Conservation (phyloP, 2,888 invertebrate species). For the Hecatera dysodea region DNA sequence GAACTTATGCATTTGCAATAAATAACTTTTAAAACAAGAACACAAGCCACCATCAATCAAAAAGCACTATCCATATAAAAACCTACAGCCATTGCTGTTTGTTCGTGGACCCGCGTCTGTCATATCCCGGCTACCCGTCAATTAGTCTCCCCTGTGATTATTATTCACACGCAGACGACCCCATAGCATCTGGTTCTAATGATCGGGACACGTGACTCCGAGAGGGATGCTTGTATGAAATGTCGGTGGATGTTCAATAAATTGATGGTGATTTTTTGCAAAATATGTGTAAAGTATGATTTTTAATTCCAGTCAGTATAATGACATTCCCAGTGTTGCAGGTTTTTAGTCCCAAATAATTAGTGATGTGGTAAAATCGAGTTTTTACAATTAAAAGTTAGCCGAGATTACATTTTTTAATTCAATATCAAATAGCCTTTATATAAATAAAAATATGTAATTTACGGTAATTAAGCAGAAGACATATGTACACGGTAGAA, state of each 20-base stretch:
- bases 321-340: too few relatives aligned
- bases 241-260: conserved; percentile 50
- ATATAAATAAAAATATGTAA: too few relatives aligned
- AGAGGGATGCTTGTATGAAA: conserved; percentile 43
- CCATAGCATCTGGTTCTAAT: conserved; percentile 82
- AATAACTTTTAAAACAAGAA: neutral
- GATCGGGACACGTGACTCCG: conserved; percentile 75
- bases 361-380: too few relatives aligned
- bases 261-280: conserved; percentile 37
- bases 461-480: too few relatives aligned
- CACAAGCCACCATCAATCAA: conserved; percentile 9
- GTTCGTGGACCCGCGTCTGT: conserved; percentile 60
- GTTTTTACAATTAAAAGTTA: too few relatives aligned
- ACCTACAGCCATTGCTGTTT: conserved; percentile 19
- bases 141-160: conserved; percentile 78
- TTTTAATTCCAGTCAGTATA: too few relatives aligned
- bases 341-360: too few relatives aligned
- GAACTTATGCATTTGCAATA: too few relatives aligned
- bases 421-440: too few relatives aligned
- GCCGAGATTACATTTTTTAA: too few relatives aligned
- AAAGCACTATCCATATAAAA: conserved; percentile 26
- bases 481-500: too few relatives aligned
- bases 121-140: conserved; percentile 72
- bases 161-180: conserved; percentile 73
- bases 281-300: too few relatives aligned